Base-by-base conservation (phyloP, 2,797 vertebrate genomes). In the Crenichthys baileyi region DNA sequence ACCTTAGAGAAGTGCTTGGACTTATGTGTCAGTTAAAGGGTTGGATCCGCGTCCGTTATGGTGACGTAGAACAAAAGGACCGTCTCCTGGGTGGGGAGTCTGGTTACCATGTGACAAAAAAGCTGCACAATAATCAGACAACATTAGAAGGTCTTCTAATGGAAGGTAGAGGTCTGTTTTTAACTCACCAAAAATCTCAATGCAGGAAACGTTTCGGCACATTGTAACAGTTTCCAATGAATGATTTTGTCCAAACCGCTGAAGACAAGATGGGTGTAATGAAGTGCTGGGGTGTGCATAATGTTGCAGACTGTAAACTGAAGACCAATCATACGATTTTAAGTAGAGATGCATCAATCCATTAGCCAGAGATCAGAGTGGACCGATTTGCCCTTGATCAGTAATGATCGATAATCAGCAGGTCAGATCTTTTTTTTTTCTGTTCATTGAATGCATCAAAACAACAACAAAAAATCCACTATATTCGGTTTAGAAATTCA, bases 21-120 rank as follows among this genome's bases (percentile, higher is more conserved):
- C 90, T 95, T 93, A 85, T 84, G 92, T 95, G 90, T 92, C 94
- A 79, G 85, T 85, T 89, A 92, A 94, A 93, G 91, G 92, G 65
- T 44, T 95, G 93, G 88, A 36, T 51, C 84, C 53, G 85, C 9
- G 87, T 92, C 94, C 90, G 79, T 89, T 90, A 86, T 85, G 79
- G 89, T 94, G 93, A 92, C 92, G 85, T 92, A 88, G 75, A 91
- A 95, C 92, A 94, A 94, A 76, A 92, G 83, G 88, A 83, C 86
- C 11, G 84, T 78, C 88, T 93, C 91, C 90, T 74, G 79, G 83
- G 53, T 8, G 79, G 70, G 70, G 91, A 79, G 82, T 94, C 82
- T 15, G 78, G 90, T 95, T 92, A 81, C 93, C 29, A 26, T 56
- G 90, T 81, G 79, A 75, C 82, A 83, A 83, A 82, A 85, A 86